phyloP scores from a whole-genome alignment of 2,797 vertebrate species.

The Gymnopithys bicolor region DNA sequence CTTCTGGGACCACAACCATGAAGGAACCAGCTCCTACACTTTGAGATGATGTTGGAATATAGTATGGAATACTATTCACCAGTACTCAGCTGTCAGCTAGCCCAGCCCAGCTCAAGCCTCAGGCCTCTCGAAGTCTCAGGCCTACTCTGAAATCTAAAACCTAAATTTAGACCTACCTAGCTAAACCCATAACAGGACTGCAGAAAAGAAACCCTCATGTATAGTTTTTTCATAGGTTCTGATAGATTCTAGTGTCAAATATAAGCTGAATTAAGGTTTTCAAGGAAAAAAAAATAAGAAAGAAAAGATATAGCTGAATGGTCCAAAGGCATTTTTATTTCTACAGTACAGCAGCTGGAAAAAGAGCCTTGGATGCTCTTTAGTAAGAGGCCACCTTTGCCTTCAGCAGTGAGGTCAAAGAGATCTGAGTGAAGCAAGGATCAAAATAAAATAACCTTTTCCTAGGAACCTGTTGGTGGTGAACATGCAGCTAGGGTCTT shows the following conservation, averaged over 20 bases:
- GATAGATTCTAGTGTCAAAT: background rate
- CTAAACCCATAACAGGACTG: background rate
- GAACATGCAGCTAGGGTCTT: background rate
- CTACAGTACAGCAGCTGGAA: accelerated
- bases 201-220: background rate
- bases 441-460: background rate
- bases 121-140: too few relatives aligned
- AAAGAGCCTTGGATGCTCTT: background rate
- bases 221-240: background rate
- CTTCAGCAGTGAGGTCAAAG: background rate
- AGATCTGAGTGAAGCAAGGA: background rate
- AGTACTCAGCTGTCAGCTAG: too few relatives aligned
- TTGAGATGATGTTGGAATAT: too few relatives aligned
- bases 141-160: too few relatives aligned
- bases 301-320: accelerated
- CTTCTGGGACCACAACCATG: too few relatives aligned
- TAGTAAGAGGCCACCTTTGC: background rate
- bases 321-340: background rate
- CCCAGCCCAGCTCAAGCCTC: too few relatives aligned
- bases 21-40: too few relatives aligned
- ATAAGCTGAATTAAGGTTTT: background rate
- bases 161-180: too few relatives aligned
- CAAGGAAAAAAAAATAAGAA: accelerated
- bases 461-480: background rate
- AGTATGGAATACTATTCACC: too few relatives aligned